A percentile compares a stretch with the other conserved stretches of the same genome.
Conservation (phyloP, 2,797 vertebrate genomes). For the Gymnothorax javanicus region DNA sequence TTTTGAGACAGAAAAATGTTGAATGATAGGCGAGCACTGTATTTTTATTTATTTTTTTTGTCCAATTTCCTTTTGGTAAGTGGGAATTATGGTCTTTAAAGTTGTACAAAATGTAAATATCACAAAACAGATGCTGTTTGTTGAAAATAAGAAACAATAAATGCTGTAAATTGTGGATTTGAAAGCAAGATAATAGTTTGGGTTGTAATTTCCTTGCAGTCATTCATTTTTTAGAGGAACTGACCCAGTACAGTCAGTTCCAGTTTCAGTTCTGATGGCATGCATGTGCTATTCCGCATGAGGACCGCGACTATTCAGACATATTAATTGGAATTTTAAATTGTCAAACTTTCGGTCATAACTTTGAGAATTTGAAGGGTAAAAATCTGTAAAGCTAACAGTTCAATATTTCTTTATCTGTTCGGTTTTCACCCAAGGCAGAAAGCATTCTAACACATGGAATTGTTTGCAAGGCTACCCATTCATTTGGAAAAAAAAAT, state of each 20-base stretch:
- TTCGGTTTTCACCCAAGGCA: not conserved
- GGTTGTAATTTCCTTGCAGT: not conserved
- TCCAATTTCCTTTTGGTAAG: not conserved
- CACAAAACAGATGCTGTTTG: not conserved
- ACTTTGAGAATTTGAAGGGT: not conserved
- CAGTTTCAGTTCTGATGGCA: not conserved
- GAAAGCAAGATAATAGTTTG: not conserved
- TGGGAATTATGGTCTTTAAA: not conserved
- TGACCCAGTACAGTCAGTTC: not conserved
- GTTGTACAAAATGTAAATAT: not conserved
- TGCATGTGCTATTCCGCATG: not conserved
- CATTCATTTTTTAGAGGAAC: not conserved
- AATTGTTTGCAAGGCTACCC: not conserved
- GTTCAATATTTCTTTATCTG: not conserved
- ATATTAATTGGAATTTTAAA: not conserved
- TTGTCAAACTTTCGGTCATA: not conserved
- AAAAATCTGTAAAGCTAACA: not conserved
- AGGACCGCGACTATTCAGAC: not conserved
- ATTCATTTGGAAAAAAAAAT: conserved; percentile 46
- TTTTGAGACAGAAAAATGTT: not conserved
- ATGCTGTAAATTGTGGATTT: not conserved
- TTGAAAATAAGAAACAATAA: not conserved
- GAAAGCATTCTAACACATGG: not conserved
- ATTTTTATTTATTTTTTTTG: not conserved
- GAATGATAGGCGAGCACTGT: not conserved